Evolutionary conservation across 1,140 invertebrate species (phyloP), one percentile per base, ranked within the genome.

Genomic region (Bombus haemorrhoidalis): DNA sequence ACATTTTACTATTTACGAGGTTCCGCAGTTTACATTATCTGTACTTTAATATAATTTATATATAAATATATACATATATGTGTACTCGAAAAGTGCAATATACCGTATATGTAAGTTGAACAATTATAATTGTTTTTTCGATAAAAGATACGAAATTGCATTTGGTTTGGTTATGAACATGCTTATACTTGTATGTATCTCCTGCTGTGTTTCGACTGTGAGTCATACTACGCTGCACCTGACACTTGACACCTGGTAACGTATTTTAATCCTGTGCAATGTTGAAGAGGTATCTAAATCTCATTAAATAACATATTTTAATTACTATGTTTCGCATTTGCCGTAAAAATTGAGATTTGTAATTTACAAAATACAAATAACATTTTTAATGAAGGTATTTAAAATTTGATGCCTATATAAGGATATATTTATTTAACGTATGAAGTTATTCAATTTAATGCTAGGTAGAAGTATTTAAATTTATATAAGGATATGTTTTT

Each of bases 191-290:
- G 25, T 72, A 53, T 47, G n/a, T 34, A 66, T 75, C 79, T 34
- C 90, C 83, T 80, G 66, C 85, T 47, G 53, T 39, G 72, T 59
- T 82, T 76, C 80, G 37, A 74, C 43, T 66, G 73, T 86, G 89
- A 91, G 81, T 91, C 89, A 90, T 86, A 76, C 78, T 85, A 57
- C 22, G 68, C 53, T 82, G 72, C 86, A 89, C 83, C 75, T 86
- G 83, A 88, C 72, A 86, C 47, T 83, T 88, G 76, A 77, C 71
- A 88, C 71, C 71, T 90, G 73, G 66, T 72, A 79, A 81, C 18
- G 62, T 69, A 59, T 69, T 59, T 85, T 28, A 43, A 85, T 64
- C 0, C 8, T 39, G 64, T 32, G 13, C 13, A 47, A 53, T 72
- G 39, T 53, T 43, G 2, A 34, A 39, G 41, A 72, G 10, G 13